Evolutionary conservation across 2,113 vertebrate species (phyloP), one percentile per base, ranked within the genome.

Genomic region (Gallinago undulata): DNA sequence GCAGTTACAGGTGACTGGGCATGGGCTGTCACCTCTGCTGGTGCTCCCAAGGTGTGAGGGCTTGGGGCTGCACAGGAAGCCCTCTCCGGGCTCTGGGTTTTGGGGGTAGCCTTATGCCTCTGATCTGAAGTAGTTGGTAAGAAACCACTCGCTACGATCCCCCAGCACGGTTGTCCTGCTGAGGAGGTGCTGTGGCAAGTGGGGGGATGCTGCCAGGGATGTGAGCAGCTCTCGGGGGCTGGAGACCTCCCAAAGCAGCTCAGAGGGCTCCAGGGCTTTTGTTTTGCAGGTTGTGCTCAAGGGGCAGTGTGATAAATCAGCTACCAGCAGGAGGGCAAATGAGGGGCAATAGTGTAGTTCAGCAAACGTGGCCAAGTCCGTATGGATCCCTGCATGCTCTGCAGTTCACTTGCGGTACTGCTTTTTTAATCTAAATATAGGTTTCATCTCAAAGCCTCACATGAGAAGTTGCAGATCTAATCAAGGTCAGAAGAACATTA

Each of bases 401-500:
- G 62, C 60, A 89, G 53, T 89, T 96, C 28, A 8, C 57, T 94
- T 76, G 82, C 21, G 28, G 77, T 83, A 68, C 69, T 93, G 77
- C 10, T 48, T 79, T 86, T 95, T 94, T 86, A 35, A 64, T 94
- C 89, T 94, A 93, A 93, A 95, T 96, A 85, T 92, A 96, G 73
- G 88, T 80, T 72, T 89, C 88, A 48, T 87, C 94, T 93, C 79
- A 90, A 95, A 93, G 85, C 82, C 62, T 96, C 74, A 89, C 79
- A 95, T 90, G 89, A 93, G 94, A 95, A 96, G 88, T 33, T 96
- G 95, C 94, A 96, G 94, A 95, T 94, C 95, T 97, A 95, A 96
- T 94, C 93, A 96, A 95, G 94, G 96, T 97, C 96, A 96, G 91
- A 92, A 95, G 95, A 96, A 96, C 96, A 96, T 96, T 96, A 94